Evolutionary conservation across 2,888 invertebrate species (phyloP).

Genomic region (Thalpophila matura): DNA sequence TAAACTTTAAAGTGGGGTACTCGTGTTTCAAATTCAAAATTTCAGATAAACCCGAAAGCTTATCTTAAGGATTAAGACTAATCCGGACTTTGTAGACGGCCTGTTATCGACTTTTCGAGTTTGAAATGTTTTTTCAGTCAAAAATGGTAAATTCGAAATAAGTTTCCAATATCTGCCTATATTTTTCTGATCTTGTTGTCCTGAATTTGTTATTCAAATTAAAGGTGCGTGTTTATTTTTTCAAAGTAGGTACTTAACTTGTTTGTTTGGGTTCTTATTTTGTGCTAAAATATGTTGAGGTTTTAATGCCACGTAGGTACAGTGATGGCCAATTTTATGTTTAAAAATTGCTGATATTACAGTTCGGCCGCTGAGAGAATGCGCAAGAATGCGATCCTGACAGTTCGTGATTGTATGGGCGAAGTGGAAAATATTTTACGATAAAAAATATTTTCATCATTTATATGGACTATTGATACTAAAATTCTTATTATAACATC

Average conservation of each 20-base stretch:
- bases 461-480: too few species aligned
- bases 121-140: constrained; percentile 34
- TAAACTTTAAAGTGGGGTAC: constrained; percentile 51
- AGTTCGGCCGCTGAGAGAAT: too few species aligned
- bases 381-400: too few species aligned
- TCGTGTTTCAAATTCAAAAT: constrained; percentile 52
- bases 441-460: too few species aligned
- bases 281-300: neutral
- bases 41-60: constrained; percentile 52
- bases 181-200: constrained; percentile 13
- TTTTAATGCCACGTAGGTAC: neutral
- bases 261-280: neutral
- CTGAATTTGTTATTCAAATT: constrained; percentile 32
- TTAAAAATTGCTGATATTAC: too few species aligned
- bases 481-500: too few species aligned
- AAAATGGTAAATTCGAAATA: constrained; percentile 34
- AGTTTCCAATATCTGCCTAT: constrained; percentile 17
- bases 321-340: too few species aligned
- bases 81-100: constrained; percentile 45
- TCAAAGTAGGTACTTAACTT: constrained; percentile 14
- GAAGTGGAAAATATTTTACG: too few species aligned
- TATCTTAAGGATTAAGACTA: constrained; percentile 57
- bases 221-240: constrained; percentile 30
- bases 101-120: constrained; percentile 55
- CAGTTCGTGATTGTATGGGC: too few species aligned